Evolutionary conservation across 1,140 invertebrate species (phyloP), one percentile per base, ranked within the genome.

Genomic region (Metaphire vulgaris): DNA sequence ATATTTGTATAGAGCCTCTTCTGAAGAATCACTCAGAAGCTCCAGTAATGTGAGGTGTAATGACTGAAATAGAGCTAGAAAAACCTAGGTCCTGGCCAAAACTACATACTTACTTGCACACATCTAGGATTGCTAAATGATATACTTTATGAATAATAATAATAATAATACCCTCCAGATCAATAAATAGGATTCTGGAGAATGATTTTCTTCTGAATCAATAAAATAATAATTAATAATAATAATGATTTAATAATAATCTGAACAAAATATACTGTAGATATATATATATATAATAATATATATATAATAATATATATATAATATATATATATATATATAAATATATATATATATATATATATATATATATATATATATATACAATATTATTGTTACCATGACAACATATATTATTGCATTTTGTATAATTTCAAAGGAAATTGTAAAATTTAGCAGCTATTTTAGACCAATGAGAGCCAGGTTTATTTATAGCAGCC

Each of bases 351-450:
- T 65, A 65, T 65, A 65, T 65, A 65, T 65, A 65, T 65, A 65
- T 65, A 65, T 65, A 65, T 65, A 65, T 65, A 65, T 65, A 65
- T 65, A 65, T 65, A 65, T 65, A 65, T 26, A 65, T 26, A 65
- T 26, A 65, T 65, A 65, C 56, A 65, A 65, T 26, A 65, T 14
- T 15, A 14, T 65, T 65, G 26, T 15, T 26, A 65, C 14, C 26
- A 15, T 65, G 14, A 26, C 26, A 65, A 65, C 56, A 65, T 15
- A 65, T 26, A 15, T 65, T 65, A 26, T 65, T 15, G 56, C 56
- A 65, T 15, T 65, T 65, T 65, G 56, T 65, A 26, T 65, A 26
- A 15, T 14, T 65, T 14, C 26, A 26, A 15, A 26, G 14, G 56
- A 15, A 26, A 15, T 14, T 15, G 56, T 65, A 26, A 65, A 65